Evolutionary conservation across 2,888 invertebrate species (phyloP), one percentile per base, ranked within the genome.

Genomic region (Phoenoteleia sp.): DNA sequence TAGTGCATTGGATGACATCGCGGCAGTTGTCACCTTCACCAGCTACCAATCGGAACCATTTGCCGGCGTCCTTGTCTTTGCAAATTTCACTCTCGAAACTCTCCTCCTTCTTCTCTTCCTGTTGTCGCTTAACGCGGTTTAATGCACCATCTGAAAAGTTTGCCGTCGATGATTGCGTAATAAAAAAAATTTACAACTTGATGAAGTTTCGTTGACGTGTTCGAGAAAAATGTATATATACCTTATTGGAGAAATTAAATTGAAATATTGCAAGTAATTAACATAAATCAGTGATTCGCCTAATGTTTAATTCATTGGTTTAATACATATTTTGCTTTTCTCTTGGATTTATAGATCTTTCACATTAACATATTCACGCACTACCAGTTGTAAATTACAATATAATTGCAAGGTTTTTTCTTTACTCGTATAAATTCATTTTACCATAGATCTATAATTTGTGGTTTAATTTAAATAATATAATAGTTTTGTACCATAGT

Each of bases 1-100:
- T 97, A 88, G 98, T 98, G 95, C 98, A 98, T 94, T 98, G 98
- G 93, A 98, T 98, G 93, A 98, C 98, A 95, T 98, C 98, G 94
- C 98, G 97, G 94, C 98, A 98, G 94, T 97, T 97, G 94, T 98
- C 98, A 91, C 97, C 98, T 90, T 98, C 98, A 90, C 97, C 98
- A 85, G 97, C 96, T 84, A 97, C 97, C 93, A 98, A 95, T 92
- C 98, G 96, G 95, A 98, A 98, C 98, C 98, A 98, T 94, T 98
- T 98, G 87, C 98, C 98, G 66, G 98, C 98, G 94, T 98, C 98
- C 95, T 98, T 98, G 95, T 98, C 98, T 95, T 98, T 98, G 95
- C 98, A 98, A 90, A 98, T 95, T 94, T 98, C 98, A 92, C 95
- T 96, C 94, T 98, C 98, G 94, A 97, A 97, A 94, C 96, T 97